Percentiles rank a stretch among this genome's conserved stretches.
phyloP scores from a whole-genome alignment of 2,888 invertebrate species.

The Cenopis cana region DNA sequence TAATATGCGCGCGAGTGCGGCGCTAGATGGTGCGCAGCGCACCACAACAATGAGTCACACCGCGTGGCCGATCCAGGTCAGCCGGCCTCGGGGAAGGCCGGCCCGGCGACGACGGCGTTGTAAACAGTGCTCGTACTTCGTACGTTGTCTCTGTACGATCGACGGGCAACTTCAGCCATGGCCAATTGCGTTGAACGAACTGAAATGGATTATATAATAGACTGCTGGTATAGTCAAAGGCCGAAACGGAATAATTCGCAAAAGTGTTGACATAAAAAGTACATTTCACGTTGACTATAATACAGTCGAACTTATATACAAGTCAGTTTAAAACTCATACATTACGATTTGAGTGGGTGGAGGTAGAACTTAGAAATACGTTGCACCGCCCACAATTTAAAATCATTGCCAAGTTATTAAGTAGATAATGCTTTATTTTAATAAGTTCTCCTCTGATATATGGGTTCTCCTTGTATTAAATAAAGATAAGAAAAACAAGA shows the following conservation, averaged over 20 bases:
- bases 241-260: too few species aligned
- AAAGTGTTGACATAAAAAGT: too few species aligned
- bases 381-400: not conserved
- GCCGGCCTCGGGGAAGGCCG: slow-evolving; percentile 74
- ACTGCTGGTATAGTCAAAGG: too few species aligned
- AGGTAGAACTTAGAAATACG: not conserved
- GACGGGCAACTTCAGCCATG: not conserved
- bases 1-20: slow-evolving; percentile 47
- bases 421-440: too few species aligned
- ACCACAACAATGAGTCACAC: slow-evolving; percentile 66
- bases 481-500: too few species aligned
- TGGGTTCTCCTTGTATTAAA: too few species aligned
- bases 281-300: too few species aligned
- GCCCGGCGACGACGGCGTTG: slow-evolving; percentile 28
- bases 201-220: too few species aligned
- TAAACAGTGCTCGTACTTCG: slow-evolving; percentile 15
- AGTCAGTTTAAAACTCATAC: not conserved
- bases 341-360: not conserved
- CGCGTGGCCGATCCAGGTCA: slow-evolving; percentile 72
- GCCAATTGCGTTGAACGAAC: not conserved
- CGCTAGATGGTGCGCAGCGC: slow-evolving; percentile 43
- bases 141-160: not conserved
- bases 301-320: too few species aligned
- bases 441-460: too few species aligned
- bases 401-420: too few species aligned